phyloP scores from a whole-genome alignment of 2,797 vertebrate genomes.

The Muscicapa striata region DNA sequence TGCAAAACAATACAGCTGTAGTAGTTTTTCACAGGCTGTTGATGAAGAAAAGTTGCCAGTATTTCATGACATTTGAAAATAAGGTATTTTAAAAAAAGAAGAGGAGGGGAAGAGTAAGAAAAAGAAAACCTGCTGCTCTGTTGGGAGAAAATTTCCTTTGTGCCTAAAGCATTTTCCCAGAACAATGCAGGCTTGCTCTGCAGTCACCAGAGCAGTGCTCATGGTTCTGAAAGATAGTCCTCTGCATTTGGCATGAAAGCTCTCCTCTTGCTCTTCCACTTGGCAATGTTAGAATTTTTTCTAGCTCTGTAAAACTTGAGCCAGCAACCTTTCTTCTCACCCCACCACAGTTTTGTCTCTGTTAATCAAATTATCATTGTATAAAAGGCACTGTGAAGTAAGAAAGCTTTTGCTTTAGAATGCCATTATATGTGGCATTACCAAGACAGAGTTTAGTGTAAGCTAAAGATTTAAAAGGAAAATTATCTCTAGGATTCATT shows the following conservation, averaged over 20 bases:
- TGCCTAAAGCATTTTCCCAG: background rate
- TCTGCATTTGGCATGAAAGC: background rate
- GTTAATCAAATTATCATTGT: constrained; percentile 38
- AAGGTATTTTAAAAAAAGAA: background rate
- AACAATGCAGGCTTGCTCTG: background rate
- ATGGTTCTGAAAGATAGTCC: constrained; percentile 14
- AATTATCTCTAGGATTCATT: background rate
- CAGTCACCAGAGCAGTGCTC: background rate
- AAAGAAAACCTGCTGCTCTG: background rate
- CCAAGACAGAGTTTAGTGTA: background rate
- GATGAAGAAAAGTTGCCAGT: background rate
- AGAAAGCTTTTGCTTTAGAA: constrained; percentile 14
- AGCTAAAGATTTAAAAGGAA: background rate
- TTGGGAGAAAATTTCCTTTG: constrained; percentile 1
- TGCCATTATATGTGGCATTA: background rate
- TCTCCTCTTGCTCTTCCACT: background rate
- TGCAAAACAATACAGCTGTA: background rate
- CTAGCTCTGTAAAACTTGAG: background rate
- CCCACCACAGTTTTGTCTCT: background rate
- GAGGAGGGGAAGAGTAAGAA: background rate
- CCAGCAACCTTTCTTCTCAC: background rate
- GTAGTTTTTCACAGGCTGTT: background rate
- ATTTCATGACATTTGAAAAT: background rate
- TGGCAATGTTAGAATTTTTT: constrained; percentile 12
- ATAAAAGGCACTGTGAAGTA: background rate